phyloP scores from a whole-genome alignment of 2,797 vertebrate genomes.

The Furcifer pardalis region DNA sequence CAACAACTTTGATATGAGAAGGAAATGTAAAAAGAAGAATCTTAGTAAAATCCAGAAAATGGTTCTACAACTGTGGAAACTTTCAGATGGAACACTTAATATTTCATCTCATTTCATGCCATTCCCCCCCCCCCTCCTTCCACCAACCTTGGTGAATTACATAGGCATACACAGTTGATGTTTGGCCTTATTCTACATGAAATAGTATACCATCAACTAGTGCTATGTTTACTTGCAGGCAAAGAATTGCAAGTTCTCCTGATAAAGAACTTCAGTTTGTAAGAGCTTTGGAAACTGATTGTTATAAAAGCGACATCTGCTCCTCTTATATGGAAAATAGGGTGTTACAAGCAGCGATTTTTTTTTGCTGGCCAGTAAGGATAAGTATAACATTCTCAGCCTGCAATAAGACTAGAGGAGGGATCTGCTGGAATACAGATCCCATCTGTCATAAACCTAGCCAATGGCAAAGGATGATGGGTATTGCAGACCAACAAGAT shows the following conservation, averaged over 20 bases:
- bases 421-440: background rate
- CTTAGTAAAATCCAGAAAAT: background rate
- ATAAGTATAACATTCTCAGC: background rate
- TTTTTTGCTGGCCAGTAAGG: background rate
- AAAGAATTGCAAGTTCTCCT: background rate
- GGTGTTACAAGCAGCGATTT: background rate
- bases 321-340: background rate
- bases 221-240: background rate
- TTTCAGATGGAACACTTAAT: background rate
- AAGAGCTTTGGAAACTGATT: background rate
- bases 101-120: background rate
- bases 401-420: background rate
- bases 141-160: background rate
- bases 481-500: background rate
- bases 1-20: background rate
- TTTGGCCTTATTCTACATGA: background rate
- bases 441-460: background rate
- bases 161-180: background rate
- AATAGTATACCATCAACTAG: background rate
- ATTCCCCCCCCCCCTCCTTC: background rate
- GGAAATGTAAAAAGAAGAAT: background rate
- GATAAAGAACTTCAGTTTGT: conserved; percentile 5
- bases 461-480: background rate
- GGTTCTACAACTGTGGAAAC: background rate
- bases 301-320: background rate